Conservation (phyloP, 2,113 vertebrate species). For the Xenotilapia longispinis region DNA sequence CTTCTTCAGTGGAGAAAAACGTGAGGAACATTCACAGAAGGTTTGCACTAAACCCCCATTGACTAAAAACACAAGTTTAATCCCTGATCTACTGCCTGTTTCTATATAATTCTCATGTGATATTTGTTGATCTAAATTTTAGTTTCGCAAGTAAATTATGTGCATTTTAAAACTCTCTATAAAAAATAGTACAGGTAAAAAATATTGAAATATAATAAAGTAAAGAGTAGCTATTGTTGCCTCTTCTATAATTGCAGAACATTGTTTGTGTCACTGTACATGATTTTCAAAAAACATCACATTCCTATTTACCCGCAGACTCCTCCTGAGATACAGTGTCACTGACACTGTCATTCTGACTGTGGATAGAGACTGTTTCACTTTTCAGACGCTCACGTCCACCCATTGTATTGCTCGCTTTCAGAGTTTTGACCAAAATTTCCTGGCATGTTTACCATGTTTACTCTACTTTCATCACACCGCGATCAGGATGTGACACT, state of each 20-base stretch:
- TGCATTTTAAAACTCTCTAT: neutral
- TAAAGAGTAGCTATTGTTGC: neutral
- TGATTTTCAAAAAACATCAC: neutral
- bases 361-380: constrained; percentile 2
- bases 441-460: constrained; percentile 64
- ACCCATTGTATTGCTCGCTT: constrained; percentile 27
- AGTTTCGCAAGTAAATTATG: neutral
- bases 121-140: neutral
- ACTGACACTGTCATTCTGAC: constrained; percentile 4
- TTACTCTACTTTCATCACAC: constrained; percentile 61
- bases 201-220: neutral
- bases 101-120: neutral
- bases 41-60: neutral
- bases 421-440: constrained; percentile 51
- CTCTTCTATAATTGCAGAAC: neutral
- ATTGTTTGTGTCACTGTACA: neutral
- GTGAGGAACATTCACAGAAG: neutral
- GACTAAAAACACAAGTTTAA: neutral
- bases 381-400: constrained; percentile 15
- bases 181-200: neutral
- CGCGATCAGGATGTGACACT: constrained; percentile 56
- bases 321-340: neutral
- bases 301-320: neutral
- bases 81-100: neutral
- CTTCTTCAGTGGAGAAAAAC: neutral